Evolutionary conservation across 1,140 invertebrate species (phyloP), one percentile per base, ranked within the genome.

Genomic region (Palaemon carinicauda): DNA sequence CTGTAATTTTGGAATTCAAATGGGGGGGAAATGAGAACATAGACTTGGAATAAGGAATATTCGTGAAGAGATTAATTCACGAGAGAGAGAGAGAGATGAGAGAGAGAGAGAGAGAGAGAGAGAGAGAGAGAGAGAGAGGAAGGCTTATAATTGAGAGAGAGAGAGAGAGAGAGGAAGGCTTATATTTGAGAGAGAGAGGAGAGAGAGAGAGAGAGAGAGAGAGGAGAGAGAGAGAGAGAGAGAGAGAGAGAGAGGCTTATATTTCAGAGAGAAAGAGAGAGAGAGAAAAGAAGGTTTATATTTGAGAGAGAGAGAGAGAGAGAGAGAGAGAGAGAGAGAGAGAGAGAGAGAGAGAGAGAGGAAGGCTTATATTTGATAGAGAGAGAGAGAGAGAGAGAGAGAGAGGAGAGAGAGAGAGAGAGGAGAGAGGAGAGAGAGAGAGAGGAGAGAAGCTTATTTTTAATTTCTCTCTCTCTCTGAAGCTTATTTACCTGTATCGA

Each of bases 401-500:
- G 31, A 29, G 69, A 73, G 69, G 69, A 29, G 19, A 73, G 69
- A 29, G 69, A 24, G 27, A 73, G 31, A 27, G 69, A 31, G n/a
- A 73, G 69, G 27, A 33, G 17, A 73, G 31, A 33, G 69, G n/a
- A 29, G 21, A 31, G 21, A 31, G 14, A 33, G 14, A 53, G 17
- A 33, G 0, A 21, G 15, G 24, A n/a, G n/a, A n/a, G n/a, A n/a
- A n/a, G n/a, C n/a, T n/a, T n/a, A n/a, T n/a, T n/a, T n/a, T n/a
- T n/a, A n/a, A n/a, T n/a, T n/a, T n/a, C n/a, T n/a, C n/a, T n/a
- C n/a, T n/a, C n/a, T n/a, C n/a, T n/a, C n/a, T n/a, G n/a, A n/a
- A n/a, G n/a, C n/a, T 50, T 29, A 56, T 78, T 78, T 31, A 88
- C 88, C 88, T 74, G 87, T 87, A 82, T 50, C 88, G 77, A 85